phyloP scores from a whole-genome alignment of 2,888 invertebrate species.

The Agelastica alni region DNA sequence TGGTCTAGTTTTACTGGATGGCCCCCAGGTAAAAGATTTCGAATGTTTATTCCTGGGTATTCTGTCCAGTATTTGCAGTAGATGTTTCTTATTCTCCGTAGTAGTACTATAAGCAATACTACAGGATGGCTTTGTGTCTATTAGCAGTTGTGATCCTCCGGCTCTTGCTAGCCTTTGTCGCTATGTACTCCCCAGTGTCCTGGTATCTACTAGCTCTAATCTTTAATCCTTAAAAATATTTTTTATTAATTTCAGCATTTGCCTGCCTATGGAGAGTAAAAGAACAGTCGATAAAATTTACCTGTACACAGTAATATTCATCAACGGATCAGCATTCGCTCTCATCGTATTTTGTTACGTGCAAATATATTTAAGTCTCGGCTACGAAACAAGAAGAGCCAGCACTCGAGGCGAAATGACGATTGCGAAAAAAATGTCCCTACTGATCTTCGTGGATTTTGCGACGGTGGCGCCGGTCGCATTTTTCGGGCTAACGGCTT shows the following conservation, averaged over 20 bases:
- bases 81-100: no score
- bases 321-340: constrained; percentile 80
- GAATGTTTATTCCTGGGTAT: no score
- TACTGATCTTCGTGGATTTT: constrained; percentile 84
- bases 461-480: constrained; percentile 81
- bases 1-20: no score
- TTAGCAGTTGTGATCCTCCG: no score
- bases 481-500: constrained; percentile 84
- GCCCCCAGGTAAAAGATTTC: no score
- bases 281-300: constrained; percentile 72
- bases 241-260: constrained; percentile 65
- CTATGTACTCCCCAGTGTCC: no score
- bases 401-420: constrained; percentile 67
- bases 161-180: no score
- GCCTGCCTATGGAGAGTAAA: constrained; percentile 83
- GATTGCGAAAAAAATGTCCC: constrained; percentile 87
- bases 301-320: constrained; percentile 72
- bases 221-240: neutral
- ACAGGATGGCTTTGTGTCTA: no score
- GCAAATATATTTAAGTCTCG: constrained; percentile 80
- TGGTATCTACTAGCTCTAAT: no score
- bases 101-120: no score
- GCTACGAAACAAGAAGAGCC: constrained; percentile 67
- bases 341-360: constrained; percentile 84
- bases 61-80: no score